phyloP scores from a whole-genome alignment of 2,888 invertebrate genomes.

The Watsonalla cultraria region DNA sequence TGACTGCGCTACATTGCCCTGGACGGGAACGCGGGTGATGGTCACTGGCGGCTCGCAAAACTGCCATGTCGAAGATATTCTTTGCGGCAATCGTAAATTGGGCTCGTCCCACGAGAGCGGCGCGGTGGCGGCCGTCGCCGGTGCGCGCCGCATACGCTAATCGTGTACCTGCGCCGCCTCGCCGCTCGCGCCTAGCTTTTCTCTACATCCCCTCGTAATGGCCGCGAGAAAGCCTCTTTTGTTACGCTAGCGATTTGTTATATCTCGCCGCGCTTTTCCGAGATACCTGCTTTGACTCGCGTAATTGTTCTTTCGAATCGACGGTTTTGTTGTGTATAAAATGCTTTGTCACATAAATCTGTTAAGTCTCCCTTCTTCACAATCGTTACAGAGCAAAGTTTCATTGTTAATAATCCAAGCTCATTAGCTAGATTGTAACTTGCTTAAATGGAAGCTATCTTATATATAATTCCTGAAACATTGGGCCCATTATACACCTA shows the following conservation, averaged over 20 bases:
- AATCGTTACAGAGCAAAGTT: conserved; percentile 37
- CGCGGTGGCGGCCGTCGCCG: conserved; percentile 26
- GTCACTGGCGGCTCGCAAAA: conserved; percentile 62
- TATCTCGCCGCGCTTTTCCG: conserved; percentile 68
- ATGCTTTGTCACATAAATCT: conserved; percentile 75
- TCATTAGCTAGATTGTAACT: conserved; percentile 43
- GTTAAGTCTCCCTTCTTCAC: conserved; percentile 53
- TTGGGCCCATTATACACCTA: no score
- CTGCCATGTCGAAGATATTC: conserved; percentile 66
- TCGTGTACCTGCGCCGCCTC: conserved; percentile 41
- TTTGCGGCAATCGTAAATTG: conserved; percentile 75
- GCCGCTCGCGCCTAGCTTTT: conserved; percentile 45
- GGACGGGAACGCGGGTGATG: conserved; percentile 26
- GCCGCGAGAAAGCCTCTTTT: conserved; percentile 76
- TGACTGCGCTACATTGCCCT: conserved; percentile 17
- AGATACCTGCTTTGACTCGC: conserved; percentile 72
- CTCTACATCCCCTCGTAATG: conserved; percentile 68
- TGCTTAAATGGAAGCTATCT: conserved; percentile 18
- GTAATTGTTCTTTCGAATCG: conserved; percentile 75
- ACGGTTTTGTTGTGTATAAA: conserved; percentile 70
- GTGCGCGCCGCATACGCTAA: conserved; percentile 63
- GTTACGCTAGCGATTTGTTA: conserved; percentile 73
- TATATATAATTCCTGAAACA: conserved; percentile 8
- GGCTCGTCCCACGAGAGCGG: conserved; percentile 40
- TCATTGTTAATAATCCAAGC: conserved; percentile 61